phyloP scores from a whole-genome alignment of 2,888 invertebrate genomes.

The Phortica magna region DNA sequence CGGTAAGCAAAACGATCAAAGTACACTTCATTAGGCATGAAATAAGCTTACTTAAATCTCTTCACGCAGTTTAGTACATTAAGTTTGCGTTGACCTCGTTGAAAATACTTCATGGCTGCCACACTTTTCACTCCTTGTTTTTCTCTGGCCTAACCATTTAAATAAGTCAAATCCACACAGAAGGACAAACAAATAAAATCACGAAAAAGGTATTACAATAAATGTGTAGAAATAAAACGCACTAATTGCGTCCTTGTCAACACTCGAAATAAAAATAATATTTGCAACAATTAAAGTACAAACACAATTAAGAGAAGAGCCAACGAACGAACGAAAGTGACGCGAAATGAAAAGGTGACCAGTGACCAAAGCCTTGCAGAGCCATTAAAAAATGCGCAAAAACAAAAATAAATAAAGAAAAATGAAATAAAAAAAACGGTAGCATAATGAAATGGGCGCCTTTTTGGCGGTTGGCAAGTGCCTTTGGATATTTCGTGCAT shows the following conservation, averaged over 20 bases:
- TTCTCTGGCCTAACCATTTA: neutral
- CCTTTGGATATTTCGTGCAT: conserved; percentile 40
- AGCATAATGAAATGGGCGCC: conserved; percentile 31
- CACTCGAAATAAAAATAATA: conserved; percentile 59
- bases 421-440: conserved; percentile 33
- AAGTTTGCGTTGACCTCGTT: neutral
- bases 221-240: conserved; percentile 39
- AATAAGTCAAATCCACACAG: neutral
- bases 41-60: too few relatives aligned
- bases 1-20: too few relatives aligned
- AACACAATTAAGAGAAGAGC: conserved; percentile 43
- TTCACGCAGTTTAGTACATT: too few relatives aligned
- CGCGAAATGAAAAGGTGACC: conserved; percentile 16
- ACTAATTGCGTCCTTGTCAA: conserved; percentile 65
- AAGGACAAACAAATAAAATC: conserved; percentile 29
- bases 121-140: neutral
- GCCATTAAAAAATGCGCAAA: neutral
- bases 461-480: conserved; percentile 25
- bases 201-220: conserved; percentile 34
- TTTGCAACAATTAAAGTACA: conserved; percentile 53
- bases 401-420: neutral
- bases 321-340: neutral
- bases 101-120: neutral
- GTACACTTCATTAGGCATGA: too few relatives aligned
- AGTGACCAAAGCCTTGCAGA: conserved; percentile 9